phyloP scores from a whole-genome alignment of 1,140 invertebrate genomes.

The Drosophila hydei region DNA sequence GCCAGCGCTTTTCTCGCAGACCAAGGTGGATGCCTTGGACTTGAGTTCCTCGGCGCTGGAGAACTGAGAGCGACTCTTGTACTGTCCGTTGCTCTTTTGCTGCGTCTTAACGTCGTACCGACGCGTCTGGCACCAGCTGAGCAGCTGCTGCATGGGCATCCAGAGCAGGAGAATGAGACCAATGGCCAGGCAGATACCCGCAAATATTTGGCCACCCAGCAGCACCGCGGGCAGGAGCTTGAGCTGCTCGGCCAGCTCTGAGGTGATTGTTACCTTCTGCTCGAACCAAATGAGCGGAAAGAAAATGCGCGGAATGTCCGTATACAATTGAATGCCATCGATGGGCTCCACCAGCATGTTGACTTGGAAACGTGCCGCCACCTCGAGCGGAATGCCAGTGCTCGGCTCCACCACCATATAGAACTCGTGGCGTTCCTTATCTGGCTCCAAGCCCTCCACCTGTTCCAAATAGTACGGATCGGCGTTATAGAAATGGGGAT shows the following conservation, averaged over 20 bases:
- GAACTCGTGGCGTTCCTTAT: constrained; percentile 88
- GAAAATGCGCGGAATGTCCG: constrained; percentile 87
- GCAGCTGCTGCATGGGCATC: constrained; percentile 56
- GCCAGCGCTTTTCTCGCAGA: constrained; percentile 45
- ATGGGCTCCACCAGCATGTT: constrained; percentile 90
- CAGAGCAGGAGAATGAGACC: constrained; percentile 73
- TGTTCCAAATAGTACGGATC: constrained; percentile 87
- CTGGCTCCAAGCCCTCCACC: constrained; percentile 89
- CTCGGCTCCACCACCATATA: constrained; percentile 90
- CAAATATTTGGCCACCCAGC: constrained; percentile 70
- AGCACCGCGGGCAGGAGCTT: constrained; percentile 64
- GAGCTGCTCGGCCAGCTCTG: constrained; percentile 84
- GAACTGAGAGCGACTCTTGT: constrained; percentile 59
- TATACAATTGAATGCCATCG: constrained; percentile 86
- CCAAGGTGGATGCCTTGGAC: constrained; percentile 56
- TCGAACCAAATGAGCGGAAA: constrained; percentile 92
- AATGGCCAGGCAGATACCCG: constrained; percentile 65
- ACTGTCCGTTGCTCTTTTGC: constrained; percentile 57
- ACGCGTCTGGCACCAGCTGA: constrained; percentile 42
- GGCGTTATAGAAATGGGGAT: constrained; percentile 93
- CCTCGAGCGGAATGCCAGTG: constrained; percentile 90
- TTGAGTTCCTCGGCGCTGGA: constrained; percentile 71
- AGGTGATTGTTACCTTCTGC: constrained; percentile 87
- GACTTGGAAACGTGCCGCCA: constrained; percentile 90
- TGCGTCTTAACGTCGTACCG: constrained; percentile 61